These are phyloP conservation scores for Apamea anceps DNA, from an alignment of 2,888 invertebrate species.

Conservation along the genomic window DNA sequence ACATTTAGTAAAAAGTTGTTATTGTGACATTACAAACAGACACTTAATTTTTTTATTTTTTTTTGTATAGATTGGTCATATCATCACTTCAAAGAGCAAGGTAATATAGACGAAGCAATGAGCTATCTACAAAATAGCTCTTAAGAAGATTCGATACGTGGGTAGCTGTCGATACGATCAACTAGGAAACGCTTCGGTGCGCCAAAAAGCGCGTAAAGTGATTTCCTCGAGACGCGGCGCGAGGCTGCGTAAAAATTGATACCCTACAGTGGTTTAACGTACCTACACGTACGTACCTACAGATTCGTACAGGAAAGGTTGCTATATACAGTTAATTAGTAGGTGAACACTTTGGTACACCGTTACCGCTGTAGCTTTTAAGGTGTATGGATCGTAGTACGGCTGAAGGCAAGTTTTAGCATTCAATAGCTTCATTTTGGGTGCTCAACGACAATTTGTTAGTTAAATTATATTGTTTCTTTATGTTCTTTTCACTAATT, in stretches of 20 bases:
- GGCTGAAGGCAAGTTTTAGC: background rate
- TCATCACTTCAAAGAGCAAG: background rate
- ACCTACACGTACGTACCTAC: background rate
- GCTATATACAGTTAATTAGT: background rate
- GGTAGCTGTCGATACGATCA: slow-evolving; percentile 36
- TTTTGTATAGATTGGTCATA: background rate
- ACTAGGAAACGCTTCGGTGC: slow-evolving; percentile 29
- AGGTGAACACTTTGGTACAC: background rate
- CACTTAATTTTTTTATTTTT: too few species aligned
- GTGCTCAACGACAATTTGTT: background rate
- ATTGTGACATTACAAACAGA: background rate
- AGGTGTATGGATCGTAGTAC: too few species aligned
- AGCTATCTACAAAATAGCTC: slow-evolving; percentile 13
- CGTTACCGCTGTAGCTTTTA: background rate
- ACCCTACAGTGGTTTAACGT: background rate
- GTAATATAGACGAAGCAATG: background rate
- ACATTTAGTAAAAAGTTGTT: background rate
- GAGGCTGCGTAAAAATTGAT: slow-evolving; percentile 39
- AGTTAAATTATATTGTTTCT: background rate
- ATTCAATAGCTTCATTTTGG: background rate
- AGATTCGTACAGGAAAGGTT: background rate
- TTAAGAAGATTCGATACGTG: slow-evolving; percentile 37
- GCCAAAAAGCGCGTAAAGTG: slow-evolving; percentile 41
- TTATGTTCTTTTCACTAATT: background rate
- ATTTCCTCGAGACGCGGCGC: slow-evolving; percentile 22